Percentiles rank a stretch among this genome's conserved stretches.
Evolutionary conservation across 2,888 invertebrate genomes (phyloP).

Genomic region (Latrodectus hesperus): DNA sequence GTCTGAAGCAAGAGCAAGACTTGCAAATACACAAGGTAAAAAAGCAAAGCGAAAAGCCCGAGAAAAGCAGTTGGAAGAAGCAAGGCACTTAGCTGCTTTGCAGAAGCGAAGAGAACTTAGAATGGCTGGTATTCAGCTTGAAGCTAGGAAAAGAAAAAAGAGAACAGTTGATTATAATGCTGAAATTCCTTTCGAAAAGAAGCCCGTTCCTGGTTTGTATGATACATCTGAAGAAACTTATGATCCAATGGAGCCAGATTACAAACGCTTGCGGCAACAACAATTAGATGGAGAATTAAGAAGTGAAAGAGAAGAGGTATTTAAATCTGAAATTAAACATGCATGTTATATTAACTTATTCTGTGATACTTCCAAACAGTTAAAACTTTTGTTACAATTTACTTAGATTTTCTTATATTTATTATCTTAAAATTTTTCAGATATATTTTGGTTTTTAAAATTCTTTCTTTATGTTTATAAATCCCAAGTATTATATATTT

Average conservation of each 20-base stretch:
- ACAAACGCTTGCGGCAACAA: conserved; percentile 90
- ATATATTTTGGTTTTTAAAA: no score
- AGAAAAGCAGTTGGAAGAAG: conserved; percentile 98
- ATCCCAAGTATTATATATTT: no score
- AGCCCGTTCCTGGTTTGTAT: conserved; percentile 91
- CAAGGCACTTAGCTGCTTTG: conserved; percentile 93
- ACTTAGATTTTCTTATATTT: no score
- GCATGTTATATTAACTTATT: no score
- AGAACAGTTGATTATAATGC: conserved; percentile 97
- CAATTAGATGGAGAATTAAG: conserved; percentile 93
- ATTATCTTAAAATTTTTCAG: no score
- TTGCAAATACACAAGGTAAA: conserved; percentile 97
- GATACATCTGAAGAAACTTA: conserved; percentile 92
- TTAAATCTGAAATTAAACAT: background rate
- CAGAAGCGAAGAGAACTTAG: conserved; percentile 98
- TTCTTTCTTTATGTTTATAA: no score
- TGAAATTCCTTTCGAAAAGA: conserved; percentile 98
- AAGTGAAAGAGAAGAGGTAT: conserved; percentile 91
- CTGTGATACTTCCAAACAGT: no score
- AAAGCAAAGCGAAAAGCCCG: conserved; percentile 84
- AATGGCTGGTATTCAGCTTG: conserved; percentile 90
- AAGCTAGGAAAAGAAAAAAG: conserved; percentile 77
- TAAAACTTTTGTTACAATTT: no score
- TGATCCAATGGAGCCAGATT: conserved; percentile 92
- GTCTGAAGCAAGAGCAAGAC: conserved; percentile 96